Conservation (phyloP, 2,797 vertebrate genomes). For the Falco peregrinus region DNA sequence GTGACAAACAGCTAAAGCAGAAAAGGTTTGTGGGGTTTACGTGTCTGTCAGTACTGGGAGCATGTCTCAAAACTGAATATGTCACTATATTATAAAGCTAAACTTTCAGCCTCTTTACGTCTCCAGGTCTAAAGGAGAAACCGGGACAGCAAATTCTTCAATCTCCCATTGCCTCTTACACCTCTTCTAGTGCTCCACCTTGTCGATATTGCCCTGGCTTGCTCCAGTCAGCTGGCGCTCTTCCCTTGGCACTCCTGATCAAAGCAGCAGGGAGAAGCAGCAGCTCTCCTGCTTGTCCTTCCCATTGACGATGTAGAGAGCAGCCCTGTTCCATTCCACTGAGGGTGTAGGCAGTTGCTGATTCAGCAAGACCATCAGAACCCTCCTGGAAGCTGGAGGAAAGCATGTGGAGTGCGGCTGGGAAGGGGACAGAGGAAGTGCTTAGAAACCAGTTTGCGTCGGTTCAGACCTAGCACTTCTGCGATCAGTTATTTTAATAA, state of each 20-base stretch:
- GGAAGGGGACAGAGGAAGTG: not conserved
- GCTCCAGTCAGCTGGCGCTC: rapidly evolving
- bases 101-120: not conserved
- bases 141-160: not conserved
- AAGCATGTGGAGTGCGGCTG: rapidly evolving
- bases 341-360: not conserved
- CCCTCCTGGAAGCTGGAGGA: not conserved
- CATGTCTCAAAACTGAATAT: not conserved
- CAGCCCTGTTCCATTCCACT: not conserved
- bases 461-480: not conserved
- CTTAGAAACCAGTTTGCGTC: not conserved
- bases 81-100: not conserved
- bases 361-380: not conserved
- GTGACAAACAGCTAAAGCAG: not conserved
- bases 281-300: not conserved
- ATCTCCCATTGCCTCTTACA: not conserved
- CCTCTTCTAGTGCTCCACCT: not conserved
- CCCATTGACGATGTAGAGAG: rapidly evolving
- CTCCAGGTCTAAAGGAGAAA: not conserved
- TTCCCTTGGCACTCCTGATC: not conserved
- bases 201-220: not conserved
- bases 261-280: not conserved
- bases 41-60: not conserved
- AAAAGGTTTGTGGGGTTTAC: conserved; percentile 14
- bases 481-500: not conserved